Base-by-base conservation (phyloP, 2,888 invertebrate species). In the Liposcelis brunnea region DNA sequence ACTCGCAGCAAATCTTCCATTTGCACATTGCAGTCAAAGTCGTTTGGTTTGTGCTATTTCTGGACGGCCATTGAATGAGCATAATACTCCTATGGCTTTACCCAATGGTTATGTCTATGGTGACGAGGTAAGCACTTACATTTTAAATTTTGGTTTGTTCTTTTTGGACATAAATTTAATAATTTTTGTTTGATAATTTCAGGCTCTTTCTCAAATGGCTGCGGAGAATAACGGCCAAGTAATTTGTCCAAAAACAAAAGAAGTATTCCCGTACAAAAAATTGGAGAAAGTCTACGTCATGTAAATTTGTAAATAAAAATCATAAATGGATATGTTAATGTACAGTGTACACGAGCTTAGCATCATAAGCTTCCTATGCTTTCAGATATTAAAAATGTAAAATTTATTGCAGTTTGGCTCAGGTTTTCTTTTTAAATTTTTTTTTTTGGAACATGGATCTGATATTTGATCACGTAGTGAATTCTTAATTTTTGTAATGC, bases 21-120 rank as follows among this genome's bases (percentile, higher is more conserved):
- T 80, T 64, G 93, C 97, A 50, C 95, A 97, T 69, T 91, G 91
- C 64, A 85, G 90, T 44, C 95, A 95, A 65, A 94, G 94, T 51
- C 77, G 91, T 45, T 75, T 95, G 45, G 85, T 95, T 57, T 98
- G 97, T 64, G 70, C 75, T 59, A 80, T 95, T 55, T 85, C 87
- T 49, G 87, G 90, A 21, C 72, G 82, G 55, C 83, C 91, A 42
- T 72, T 98, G 56, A 94, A 98, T 67, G 95, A 97, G 62, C 85
- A 97, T 65, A 95, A 97, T 69, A 90, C 89, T 55, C 95, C 95
- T 10, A 86, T 97, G 82, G 91, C 94, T 80, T 72, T 99, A 66
- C 98, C 98, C 50, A 97, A 97, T 67, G 97, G 97, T 46, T 85
- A 90, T 66, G 93, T 98, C 48, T 97, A 93, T 59, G 91, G 91